A percentile compares a stretch with the other conserved stretches of the same genome.
These are phyloP conservation scores for Clarias magur DNA, from an alignment of 2,113 vertebrate species.

Conservation along the genomic window DNA sequence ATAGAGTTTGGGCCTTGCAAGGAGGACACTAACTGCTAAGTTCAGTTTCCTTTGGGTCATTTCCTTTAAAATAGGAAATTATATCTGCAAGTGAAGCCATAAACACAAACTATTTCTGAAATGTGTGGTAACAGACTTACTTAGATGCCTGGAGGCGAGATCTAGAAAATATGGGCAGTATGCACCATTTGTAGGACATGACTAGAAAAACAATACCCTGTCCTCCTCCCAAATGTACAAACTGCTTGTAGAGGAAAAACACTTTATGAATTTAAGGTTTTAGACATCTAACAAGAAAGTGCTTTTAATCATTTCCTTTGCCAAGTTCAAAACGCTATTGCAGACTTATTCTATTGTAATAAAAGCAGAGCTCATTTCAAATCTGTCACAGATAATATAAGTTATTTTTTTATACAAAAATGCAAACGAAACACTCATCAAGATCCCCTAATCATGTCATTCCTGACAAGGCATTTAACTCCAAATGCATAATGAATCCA, in stretches of 20 bases:
- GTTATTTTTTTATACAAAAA: slow-evolving; percentile 49
- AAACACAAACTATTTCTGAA: slow-evolving; percentile 11
- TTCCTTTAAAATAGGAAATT: slow-evolving; percentile 26
- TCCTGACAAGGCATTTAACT: slow-evolving; percentile 70
- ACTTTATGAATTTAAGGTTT: slow-evolving; percentile 21
- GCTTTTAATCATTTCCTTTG: slow-evolving; percentile 40
- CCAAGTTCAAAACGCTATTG: slow-evolving; percentile 49
- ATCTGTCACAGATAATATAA: slow-evolving; percentile 71
- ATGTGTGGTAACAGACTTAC: neutral
- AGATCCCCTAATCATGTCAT: slow-evolving; percentile 64
- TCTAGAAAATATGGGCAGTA: neutral
- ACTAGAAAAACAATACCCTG: neutral
- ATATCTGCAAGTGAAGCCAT: neutral
- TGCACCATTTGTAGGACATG: neutral
- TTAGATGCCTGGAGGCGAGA: neutral
- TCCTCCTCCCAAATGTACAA: neutral
- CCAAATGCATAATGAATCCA: slow-evolving; percentile 59
- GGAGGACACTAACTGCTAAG: slow-evolving; percentile 10
- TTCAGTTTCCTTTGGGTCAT: slow-evolving; percentile 25
- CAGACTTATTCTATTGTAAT: slow-evolving; percentile 58
- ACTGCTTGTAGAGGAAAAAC: neutral
- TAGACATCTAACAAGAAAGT: slow-evolving; percentile 16
- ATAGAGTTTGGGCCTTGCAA: slow-evolving; percentile 22
- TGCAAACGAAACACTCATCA: slow-evolving; percentile 66
- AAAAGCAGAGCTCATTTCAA: slow-evolving; percentile 64